Evolutionary conservation across 2,888 invertebrate genomes (phyloP), one percentile per base, ranked within the genome.

Genomic region (Volucella inanis): DNA sequence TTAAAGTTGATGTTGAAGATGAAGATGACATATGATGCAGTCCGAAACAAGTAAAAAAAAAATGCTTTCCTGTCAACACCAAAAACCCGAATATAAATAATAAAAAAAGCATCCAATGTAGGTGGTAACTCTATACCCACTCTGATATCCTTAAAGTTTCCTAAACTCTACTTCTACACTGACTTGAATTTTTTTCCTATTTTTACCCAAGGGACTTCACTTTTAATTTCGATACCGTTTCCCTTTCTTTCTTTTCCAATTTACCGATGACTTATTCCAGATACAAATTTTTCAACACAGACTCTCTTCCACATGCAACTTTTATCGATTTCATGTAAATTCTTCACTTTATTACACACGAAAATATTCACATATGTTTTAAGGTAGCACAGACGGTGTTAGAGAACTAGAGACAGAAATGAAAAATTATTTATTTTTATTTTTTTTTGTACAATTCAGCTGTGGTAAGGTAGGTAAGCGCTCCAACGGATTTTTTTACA

Each of bases 21-120:
- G 64, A 76, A 85, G 81, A 85, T 81, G 81, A 81, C 85, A 81
- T 85, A 77, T 81, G 77, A 81, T 81, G 81, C 85, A 81, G 81
- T 47, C 76, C 38, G 18, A 84, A 80, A 65, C 55, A 81, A 77
- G 1, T 6, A 6, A 0, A 31, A 31, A 31, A 31, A 31, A 31
- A 31, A 6, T 22, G 22, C 76, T 76, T 81, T 81, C 81, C 71
- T 76, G 79, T 74, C 68, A 68, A 49, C n/a, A 14, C 15, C n/a
- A 49, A n/a, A 6, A 61, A 22, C 15, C 31, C 22, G 22, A 22
- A 22, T 22, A 3, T 22, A 3, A 22, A 22, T 3, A 22, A 14
- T 50, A 39, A n/a, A 62, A 45, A 18, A 39, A 43, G 64, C 72
- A 74, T 62, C 62, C 68, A 47, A 15, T 49, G 8, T 15, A 12